A percentile compares a stretch with the other conserved stretches of the same genome.
Evolutionary conservation across 2,113 vertebrate genomes (phyloP).

Genomic region (Pelecanoides urinatrix): DNA sequence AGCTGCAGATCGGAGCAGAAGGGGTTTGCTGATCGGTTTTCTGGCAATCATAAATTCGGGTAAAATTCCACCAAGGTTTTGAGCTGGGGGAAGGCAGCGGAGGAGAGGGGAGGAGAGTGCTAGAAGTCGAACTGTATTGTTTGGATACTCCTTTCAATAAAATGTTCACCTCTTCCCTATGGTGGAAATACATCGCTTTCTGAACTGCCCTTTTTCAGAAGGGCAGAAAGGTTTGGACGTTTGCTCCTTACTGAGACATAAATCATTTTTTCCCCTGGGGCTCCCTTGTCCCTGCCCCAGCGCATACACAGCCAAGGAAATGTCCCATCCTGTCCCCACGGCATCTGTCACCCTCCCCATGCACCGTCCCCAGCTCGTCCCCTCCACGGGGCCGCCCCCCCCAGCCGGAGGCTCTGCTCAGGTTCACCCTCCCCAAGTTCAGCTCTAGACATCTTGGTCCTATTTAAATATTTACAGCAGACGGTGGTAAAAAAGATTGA

Average conservation of each 20-base stretch:
- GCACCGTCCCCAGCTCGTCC: background rate
- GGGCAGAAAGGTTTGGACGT: background rate
- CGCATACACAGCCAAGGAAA: background rate
- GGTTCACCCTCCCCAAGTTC: background rate
- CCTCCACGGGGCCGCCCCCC: background rate
- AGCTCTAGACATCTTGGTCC: constrained; percentile 33
- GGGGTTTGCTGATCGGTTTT: background rate
- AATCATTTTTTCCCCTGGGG: background rate
- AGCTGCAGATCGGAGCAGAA: background rate
- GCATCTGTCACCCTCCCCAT: background rate
- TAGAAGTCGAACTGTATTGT: background rate
- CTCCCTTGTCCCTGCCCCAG: background rate
- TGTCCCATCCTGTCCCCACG: background rate
- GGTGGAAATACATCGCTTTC: background rate
- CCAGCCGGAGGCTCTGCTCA: background rate
- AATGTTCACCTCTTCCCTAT: background rate
- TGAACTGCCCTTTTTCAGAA: background rate
- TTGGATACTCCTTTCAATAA: background rate
- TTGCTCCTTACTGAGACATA: background rate
- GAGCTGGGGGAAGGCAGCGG: background rate
- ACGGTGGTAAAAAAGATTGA: constrained; percentile 49
- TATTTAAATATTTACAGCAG: constrained; percentile 72
- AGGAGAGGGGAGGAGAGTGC: background rate
- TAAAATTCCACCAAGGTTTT: background rate
- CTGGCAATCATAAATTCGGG: background rate